Base-by-base conservation (phyloP, 2,888 invertebrate species). In the Drosophila hawaiiensis region DNA sequence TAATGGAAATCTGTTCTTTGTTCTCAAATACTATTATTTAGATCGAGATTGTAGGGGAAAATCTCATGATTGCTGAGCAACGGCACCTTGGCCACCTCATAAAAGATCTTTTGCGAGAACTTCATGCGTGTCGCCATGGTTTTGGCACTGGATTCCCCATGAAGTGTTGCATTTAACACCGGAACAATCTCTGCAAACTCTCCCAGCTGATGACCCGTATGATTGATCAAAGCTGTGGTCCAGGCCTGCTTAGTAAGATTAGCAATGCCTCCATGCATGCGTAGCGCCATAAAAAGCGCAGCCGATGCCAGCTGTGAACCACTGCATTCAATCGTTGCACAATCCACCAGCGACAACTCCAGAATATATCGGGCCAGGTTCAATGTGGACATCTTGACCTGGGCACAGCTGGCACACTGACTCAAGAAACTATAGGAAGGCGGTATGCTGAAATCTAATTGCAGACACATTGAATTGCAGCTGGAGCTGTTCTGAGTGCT, bases 141-240 rank as follows among this genome's bases (percentile, higher is more conserved):
- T 41, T 41, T 41, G n/a, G n/a, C 41, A 41, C 41, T 41, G 10
- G n/a, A n/a, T 41, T n/a, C n/a, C 41, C 41, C n/a, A 41, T 41
- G 19, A 10, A 41, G 41, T 41, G 41, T n/a, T 1, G 41, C 41
- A n/a, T 41, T 39, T 39, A 39, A 39, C 9, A 39, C 39, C 19
- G 39, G 39, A 9, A 39, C 39, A 39, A 39, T 39, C 9, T 39
- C 39, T 39, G 39, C 39, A 39, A 39, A 39, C 9, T 39, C 39
- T 19, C 19, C 39, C 19, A 39, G 19, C 4, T 39, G 19, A 39
- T 39, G 39, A 10, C 39, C 39, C 19, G 39, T 39, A 19, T 19
- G 39, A 10, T 39, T 19, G 39, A 19, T 19, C 19, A 39, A 19
- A 19, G 9, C 10, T 39, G 19, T 39, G 39, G 39, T 39, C 39